Base-by-base conservation (phyloP, 2,797 vertebrate species). In the Lycodopsis pacificus region DNA sequence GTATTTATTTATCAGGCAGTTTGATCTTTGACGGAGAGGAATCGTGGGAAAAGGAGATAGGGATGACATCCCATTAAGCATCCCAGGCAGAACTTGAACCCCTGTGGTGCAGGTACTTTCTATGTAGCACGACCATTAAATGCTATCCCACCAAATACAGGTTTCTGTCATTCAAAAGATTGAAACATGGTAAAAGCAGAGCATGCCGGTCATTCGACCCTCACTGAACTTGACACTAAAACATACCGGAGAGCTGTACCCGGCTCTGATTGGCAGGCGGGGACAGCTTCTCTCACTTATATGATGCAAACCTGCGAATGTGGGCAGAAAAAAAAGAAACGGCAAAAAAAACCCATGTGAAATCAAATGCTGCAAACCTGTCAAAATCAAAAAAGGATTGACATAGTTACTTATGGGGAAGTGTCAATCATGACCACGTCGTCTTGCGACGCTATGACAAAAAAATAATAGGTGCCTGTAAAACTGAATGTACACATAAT, bases 261-360 rank as follows among this genome's bases (percentile, higher is more conserved):
- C 9, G 0, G 3, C 61, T 61, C 32, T 86, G 81, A 88, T 56
- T 85, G 85, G 73, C 87, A 90, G 76, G 46, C 73, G 0, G 67
- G 70, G 81, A 76, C 82, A 79, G 87, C 65, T 70, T 76, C 53
- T 79, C 62, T 89, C 85, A 90, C 81, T 85, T 84, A 82, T n/a
- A 30, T 48, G 76, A 83, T 49, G 80, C 76, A 79, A 85, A 83
- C 77, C 79, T 76, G 76, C 1, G 30, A 86, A 74, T 57, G 86
- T 70, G 81, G 79, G 76, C 71, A 64, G 34, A n/a, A 32, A 25
- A 9, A 74, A n/a, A 32, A 25, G 7, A 74, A 84, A 32, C 20
- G 19, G 17, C 34, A n/a, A 22, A 14, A 17, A 87, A 22, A 12
- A 25, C 19, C 85, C 0, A 58, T 86, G 80, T 85, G 78, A 91